Base-by-base conservation (phyloP, 2,888 invertebrate genomes). In the Achlya flavicornis region DNA sequence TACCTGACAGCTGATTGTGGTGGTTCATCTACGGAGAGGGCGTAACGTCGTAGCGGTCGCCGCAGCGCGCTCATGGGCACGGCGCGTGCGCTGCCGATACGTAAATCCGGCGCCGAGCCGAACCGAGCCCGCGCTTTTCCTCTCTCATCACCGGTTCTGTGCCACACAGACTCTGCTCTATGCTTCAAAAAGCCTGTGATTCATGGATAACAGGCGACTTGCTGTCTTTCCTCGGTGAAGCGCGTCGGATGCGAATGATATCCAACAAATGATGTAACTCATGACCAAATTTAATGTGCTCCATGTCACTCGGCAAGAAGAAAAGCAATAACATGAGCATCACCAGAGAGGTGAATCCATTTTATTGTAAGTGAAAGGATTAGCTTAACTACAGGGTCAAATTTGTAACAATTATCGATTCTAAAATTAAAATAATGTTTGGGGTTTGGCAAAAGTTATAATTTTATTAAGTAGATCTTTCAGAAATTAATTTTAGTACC, bases 11-110 rank as follows among this genome's bases (percentile, higher is more conserved):
- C 92, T 66, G 88, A 94, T 41, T 80, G 95, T 46, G 92, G 94
- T 3, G 96, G 96, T 87, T 97, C 97, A 84, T 97, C 97, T 66
- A 97, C 97, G 64, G 97, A 97, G 67, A 97, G 91, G 32, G 97
- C 97, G 89, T 97, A 97, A 85, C 97, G 95, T 64, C 96, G 96
- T 61, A 97, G 93, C 71, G 90, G 93, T 58, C 93, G 91, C 61
- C 94, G 87, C 71, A 93, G 81, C 73, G 92, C 89, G 65, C 88
- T 81, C 53, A 88, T 85, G 4, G 94, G 80, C 68, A 92, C 78
- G 58, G 90, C 85, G 64, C 91, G 87, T 38, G 81, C 78, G 77
- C 86, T 73, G 75, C 88, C 86, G 80, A 88, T 87, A 79, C 90
- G 90, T 78, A 95, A 87, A 87, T 95, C 94, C 70, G 95, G 95